Base-by-base conservation (phyloP, 2,797 vertebrate genomes). In the Taenioides sp. region DNA sequence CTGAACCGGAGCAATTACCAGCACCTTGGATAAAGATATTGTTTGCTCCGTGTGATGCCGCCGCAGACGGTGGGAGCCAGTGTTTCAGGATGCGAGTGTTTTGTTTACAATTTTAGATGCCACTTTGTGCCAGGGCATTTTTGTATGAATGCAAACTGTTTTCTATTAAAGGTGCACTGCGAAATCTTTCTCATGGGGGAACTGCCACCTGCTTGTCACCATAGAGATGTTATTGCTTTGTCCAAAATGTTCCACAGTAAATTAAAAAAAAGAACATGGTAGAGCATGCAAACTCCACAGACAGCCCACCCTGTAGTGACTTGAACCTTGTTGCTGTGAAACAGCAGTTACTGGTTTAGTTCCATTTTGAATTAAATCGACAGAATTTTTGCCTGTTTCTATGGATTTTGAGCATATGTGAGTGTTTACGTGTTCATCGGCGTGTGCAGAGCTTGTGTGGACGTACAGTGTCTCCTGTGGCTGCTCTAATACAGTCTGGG, bases 1-100 rank as follows among this genome's bases (percentile, higher is more conserved):
- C 69, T 1, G 28, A 72, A 55, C n/a, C 16, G 78, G 68, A 63
- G 7, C 75, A 74, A 81, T 82, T 80, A 59, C 69, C 67, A 23
- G 72, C 74, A 80, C 52, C 52, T 76, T 27, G 14, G 23, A 65
- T 65, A 49, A 65, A 65, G 63, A 25, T 49, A 65, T 22, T 65
- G 63, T 49, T 27, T 65, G 40, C 43, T 10, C 22, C 17, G 17
- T 65, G 22, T 65, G 22, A 27, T 49, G 18, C 22, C 17, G 22
- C 9, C 5, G 34, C 37, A 47, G 62, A 47, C 37, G 40, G 37
- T 49, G 25, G 7, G 22, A 50, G 25, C 43, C 47, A 27, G 2
- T 49, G 43, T 23, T 47, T 23, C 16, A 18, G 40, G 62, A 47
- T 65, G 40, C 7, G 14, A 43, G 3, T 22, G 60, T 63, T 63